Evolutionary conservation across 2,888 invertebrate genomes (phyloP).

Genomic region (Heteromurus nitidus): DNA sequence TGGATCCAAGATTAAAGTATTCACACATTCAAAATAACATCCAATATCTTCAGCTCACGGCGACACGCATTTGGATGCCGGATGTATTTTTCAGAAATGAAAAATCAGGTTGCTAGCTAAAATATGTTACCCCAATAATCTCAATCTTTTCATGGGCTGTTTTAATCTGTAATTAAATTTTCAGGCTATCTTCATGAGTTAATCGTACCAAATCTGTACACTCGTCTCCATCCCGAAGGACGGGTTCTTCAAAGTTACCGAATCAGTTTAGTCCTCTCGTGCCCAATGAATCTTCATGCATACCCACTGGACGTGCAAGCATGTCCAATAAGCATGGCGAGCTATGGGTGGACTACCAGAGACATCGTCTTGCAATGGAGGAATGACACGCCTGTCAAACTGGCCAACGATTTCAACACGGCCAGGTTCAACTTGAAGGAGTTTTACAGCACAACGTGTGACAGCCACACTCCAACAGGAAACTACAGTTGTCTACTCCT

Average conservation of each 20-base stretch:
- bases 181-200: conserved; percentile 64
- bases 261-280: conserved; percentile 65
- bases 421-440: conserved; percentile 56
- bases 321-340: conserved; percentile 62
- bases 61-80: conserved; percentile 67
- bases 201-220: conserved; percentile 68
- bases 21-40: conserved; percentile 58
- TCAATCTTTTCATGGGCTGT: neutral
- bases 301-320: conserved; percentile 69
- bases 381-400: conserved; percentile 25
- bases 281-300: conserved; percentile 66
- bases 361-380: conserved; percentile 65
- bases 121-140: neutral
- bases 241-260: conserved; percentile 67
- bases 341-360: conserved; percentile 65
- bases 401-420: conserved; percentile 64
- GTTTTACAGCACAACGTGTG: conserved; percentile 3
- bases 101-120: conserved; percentile 48
- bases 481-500: conserved; percentile 52
- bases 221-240: conserved; percentile 64
- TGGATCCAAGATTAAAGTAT: conserved; percentile 64
- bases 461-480: conserved; percentile 27
- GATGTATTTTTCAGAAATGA: conserved; percentile 72
- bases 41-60: conserved; percentile 51
- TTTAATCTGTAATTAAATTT: neutral